Percentiles rank a stretch among this genome's conserved stretches.
These are phyloP conservation scores for Aphodius sticticus DNA, from an alignment of 2,888 invertebrate genomes.

Conservation along the genomic window DNA sequence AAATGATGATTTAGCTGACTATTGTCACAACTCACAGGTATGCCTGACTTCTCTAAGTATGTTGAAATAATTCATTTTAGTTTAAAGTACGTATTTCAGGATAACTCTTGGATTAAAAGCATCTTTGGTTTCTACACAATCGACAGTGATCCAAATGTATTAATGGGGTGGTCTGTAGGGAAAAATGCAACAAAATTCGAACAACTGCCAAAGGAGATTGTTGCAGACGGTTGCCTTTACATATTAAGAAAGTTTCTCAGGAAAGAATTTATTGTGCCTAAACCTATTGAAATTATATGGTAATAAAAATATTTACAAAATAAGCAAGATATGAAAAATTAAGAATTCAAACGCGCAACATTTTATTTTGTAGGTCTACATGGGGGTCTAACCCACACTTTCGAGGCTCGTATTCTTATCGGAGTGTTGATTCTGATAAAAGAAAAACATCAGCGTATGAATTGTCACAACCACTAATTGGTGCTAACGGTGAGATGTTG, in stretches of 20 bases:
- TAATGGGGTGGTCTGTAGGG: constrained; percentile 77
- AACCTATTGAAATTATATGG: constrained; percentile 56
- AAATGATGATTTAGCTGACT: constrained; percentile 55
- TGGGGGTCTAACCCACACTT: constrained; percentile 77
- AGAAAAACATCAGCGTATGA: constrained; percentile 62
- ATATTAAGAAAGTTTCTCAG: constrained; percentile 66
- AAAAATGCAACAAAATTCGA: constrained; percentile 70
- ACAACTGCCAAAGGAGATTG: constrained; percentile 63
- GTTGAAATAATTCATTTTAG: not conserved
- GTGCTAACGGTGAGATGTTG: constrained; percentile 58
- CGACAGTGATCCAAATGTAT: constrained; percentile 68
- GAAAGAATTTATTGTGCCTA: constrained; percentile 61
- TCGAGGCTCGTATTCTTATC: constrained; percentile 75
- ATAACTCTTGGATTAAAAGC: constrained; percentile 69
- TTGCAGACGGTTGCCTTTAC: constrained; percentile 63
- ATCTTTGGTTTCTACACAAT: constrained; percentile 74
- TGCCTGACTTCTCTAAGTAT: not conserved
- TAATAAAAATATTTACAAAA: constrained; percentile 39
- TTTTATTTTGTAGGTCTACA: constrained; percentile 64
- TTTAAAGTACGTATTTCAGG: constrained; percentile 43
- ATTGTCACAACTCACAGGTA: not conserved
- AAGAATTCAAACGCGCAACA: not conserved
- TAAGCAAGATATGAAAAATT: not conserved
- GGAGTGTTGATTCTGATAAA: constrained; percentile 63
- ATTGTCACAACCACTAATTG: constrained; percentile 66